phyloP scores from a whole-genome alignment of 1,140 invertebrate species.

The Drosophila bocqueti region DNA sequence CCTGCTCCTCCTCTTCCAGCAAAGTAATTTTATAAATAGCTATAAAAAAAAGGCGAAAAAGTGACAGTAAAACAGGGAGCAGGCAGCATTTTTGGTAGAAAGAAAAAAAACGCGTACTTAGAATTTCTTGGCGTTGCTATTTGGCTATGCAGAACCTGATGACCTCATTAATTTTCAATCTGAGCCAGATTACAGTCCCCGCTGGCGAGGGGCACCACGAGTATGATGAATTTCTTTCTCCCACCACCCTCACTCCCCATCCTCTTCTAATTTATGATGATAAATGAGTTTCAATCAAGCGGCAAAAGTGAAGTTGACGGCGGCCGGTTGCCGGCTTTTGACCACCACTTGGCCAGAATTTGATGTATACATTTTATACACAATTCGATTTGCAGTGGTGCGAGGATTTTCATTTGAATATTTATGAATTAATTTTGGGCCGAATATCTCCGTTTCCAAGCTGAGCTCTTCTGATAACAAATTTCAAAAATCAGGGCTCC shows the following conservation, averaged over 20 bases:
- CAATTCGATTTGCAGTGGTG: constrained; percentile 67
- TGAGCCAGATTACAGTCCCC: constrained; percentile 72
- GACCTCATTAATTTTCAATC: constrained; percentile 85
- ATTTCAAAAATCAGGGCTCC: constrained; percentile 22
- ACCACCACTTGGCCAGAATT: constrained; percentile 62
- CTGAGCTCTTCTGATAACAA: constrained; percentile 16
- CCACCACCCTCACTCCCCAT: not conserved
- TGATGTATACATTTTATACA: constrained; percentile 69
- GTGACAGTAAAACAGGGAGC: constrained; percentile 19
- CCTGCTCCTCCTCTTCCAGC: not conserved
- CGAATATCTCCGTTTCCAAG: not conserved
- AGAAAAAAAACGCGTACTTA: constrained; percentile 1
- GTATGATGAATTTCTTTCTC: constrained; percentile 74
- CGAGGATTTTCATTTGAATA: constrained; percentile 76
- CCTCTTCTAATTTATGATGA: constrained; percentile 78
- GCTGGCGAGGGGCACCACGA: not conserved
- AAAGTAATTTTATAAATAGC: constrained; percentile 53
- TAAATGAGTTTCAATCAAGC: constrained; percentile 85
- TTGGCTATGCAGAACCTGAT: constrained; percentile 58
- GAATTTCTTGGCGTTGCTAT: constrained; percentile 38
- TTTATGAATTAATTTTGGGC: constrained; percentile 63
- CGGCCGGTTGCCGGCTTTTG: constrained; percentile 35
- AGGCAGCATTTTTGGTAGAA: not conserved
- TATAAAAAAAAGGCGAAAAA: constrained; percentile 39
- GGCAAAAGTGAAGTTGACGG: constrained; percentile 73